Evolutionary conservation across 2,888 invertebrate species (phyloP), one percentile per base, ranked within the genome.

Genomic region (Marronus borbonicus): DNA sequence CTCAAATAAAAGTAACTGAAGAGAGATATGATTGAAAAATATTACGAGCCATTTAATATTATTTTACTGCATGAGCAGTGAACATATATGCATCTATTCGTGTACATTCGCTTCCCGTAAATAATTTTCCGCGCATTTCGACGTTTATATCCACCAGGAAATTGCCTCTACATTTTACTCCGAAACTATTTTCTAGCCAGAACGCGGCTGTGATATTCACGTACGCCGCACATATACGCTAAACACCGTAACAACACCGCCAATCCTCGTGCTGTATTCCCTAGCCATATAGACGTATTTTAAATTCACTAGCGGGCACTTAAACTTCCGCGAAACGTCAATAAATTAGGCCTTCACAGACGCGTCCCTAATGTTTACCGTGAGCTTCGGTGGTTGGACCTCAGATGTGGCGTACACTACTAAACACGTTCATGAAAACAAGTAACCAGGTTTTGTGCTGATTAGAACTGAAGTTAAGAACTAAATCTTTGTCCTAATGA

Each of bases 81-180:
- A 36, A 36, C 31, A 36, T 36, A 36, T 36, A 36, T 36, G 31
- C 31, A 36, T 36, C 31, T 36, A 4, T 36, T 5, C 31, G 31
- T 55, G 24, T 50, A 69, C 52, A 17, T 28, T 52, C 36, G 60
- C 14, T 20, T 12, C 28, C 17, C 60, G 44, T 58, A 74, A 74
- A 60, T 74, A 60, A 74, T 74, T 74, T 74, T 28, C 28, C 60
- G 44, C 31, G 24, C 60, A 17, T 58, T 72, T 62, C 28, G 60
- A 70, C 72, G 36, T 74, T 74, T 74, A 74, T 74, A 74, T 74
- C 49, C 49, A 49, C 44, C 72, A 60, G 72, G 72, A 74, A 74
- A 74, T 74, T 74, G 55, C 39, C 60, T 74, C 60, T 60, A 74
- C 44, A 74, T 74, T 60, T 74, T 74, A 74, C 60, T 20, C 49